Evolutionary conservation across 2,113 vertebrate species (phyloP).

Genomic region (Gulo gulo): DNA sequence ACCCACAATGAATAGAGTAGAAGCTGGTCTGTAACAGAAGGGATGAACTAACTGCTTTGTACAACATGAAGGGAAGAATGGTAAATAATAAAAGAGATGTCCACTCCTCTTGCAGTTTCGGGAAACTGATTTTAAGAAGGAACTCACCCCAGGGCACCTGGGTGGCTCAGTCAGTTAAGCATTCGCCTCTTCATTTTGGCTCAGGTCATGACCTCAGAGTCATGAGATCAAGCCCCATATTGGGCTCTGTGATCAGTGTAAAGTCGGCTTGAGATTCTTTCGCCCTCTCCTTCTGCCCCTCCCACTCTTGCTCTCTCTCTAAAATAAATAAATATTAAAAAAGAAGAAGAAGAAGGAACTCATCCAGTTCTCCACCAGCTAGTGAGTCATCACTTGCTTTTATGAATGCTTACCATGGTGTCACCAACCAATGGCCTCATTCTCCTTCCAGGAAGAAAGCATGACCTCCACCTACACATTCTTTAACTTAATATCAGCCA

Average conservation of each 20-base stretch:
- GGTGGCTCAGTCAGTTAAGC: not conserved
- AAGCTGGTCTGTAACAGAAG: not conserved
- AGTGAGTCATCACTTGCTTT: not conserved
- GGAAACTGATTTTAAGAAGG: constrained; percentile 10
- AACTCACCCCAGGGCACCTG: not conserved
- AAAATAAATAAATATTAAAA: not conserved
- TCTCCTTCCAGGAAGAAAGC: not conserved
- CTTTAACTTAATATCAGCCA: not conserved
- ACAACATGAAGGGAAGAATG: not conserved
- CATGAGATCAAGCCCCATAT: not conserved
- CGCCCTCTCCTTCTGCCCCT: not conserved
- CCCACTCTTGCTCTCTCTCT: not conserved
- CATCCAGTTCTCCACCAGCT: not conserved
- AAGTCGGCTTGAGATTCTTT: not conserved
- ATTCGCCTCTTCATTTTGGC: not conserved
- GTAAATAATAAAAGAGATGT: not conserved
- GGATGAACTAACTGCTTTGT: not conserved
- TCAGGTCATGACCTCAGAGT: not conserved
- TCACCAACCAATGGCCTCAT: not conserved
- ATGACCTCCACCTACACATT: not conserved
- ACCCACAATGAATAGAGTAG: not conserved
- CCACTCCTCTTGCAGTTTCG: not conserved
- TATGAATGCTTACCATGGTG: not conserved
- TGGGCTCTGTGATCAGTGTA: not conserved
- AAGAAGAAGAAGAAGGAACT: not conserved